phyloP scores from a whole-genome alignment of 1,140 invertebrate species.

The Lordiphosa clarofinis region DNA sequence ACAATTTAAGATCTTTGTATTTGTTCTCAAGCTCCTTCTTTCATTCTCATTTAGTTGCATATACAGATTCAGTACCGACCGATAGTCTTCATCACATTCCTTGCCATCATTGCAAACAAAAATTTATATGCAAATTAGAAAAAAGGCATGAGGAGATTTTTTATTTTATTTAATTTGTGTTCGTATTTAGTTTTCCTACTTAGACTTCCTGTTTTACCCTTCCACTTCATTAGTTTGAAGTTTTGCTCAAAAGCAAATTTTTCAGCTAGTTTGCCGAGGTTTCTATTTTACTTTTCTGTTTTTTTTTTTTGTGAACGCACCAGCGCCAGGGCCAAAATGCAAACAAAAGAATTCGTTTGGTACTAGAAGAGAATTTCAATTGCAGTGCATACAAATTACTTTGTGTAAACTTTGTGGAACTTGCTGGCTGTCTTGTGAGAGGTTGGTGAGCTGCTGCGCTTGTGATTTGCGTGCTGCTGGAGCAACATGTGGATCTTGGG shows the following conservation, averaged over 20 bases:
- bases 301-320: no score
- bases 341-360: conserved; percentile 70
- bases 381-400: conserved; percentile 71
- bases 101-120: conserved; percentile 18
- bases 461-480: conserved; percentile 18
- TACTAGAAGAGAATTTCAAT: conserved; percentile 67
- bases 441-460: conserved; percentile 17
- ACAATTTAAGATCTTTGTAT: no score
- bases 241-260: conserved; percentile 49
- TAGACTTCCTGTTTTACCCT: conserved; percentile 17
- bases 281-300: not conserved
- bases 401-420: conserved; percentile 61
- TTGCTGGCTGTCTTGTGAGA: conserved; percentile 37
- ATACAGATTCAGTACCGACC: no score
- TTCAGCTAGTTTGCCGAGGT: conserved; percentile 51
- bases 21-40: no score
- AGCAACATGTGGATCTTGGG: no score
- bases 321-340: conserved; percentile 32
- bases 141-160: conserved; percentile 27
- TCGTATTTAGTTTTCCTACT: conserved; percentile 31
- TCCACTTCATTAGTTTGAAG: conserved; percentile 66
- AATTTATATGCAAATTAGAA: conserved; percentile 36
- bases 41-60: no score
- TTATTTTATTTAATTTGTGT: conserved; percentile 51
- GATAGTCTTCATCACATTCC: no score